Conservation (phyloP, 1,140 invertebrate species). For the Macrosteles quadrilineatus region DNA sequence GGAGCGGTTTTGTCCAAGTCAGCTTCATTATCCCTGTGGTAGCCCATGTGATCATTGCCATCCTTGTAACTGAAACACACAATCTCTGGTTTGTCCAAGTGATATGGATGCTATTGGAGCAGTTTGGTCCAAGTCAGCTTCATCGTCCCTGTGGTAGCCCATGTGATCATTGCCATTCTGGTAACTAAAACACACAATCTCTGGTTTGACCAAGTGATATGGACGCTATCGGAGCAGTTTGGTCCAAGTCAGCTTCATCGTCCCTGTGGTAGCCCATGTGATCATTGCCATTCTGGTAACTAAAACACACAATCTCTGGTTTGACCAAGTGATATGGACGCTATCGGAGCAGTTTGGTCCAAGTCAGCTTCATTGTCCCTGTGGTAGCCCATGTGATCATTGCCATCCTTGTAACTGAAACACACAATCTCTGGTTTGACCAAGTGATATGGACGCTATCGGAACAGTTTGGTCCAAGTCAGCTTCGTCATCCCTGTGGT, state of each 20-base stretch:
- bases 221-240: constrained; percentile 60
- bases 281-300: constrained; percentile 69
- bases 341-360: constrained; percentile 60
- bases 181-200: constrained; percentile 56
- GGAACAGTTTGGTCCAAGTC: constrained; percentile 62
- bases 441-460: too few relatives aligned
- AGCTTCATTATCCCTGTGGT: constrained; percentile 70
- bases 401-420: constrained; percentile 66
- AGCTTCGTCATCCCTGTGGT: constrained; percentile 70
- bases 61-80: constrained; percentile 61
- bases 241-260: constrained; percentile 67
- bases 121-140: constrained; percentile 62
- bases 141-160: constrained; percentile 72
- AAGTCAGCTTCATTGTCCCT: constrained; percentile 71
- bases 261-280: constrained; percentile 74
- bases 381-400: constrained; percentile 72
- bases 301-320: constrained; percentile 48
- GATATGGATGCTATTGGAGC: too few relatives aligned
- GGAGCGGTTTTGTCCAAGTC: constrained; percentile 62
- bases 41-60: constrained; percentile 70
- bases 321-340: too few relatives aligned
- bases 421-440: constrained; percentile 36
- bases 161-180: constrained; percentile 69
- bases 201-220: too few relatives aligned
- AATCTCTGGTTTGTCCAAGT: too few relatives aligned